Conservation (phyloP, 1,140 invertebrate genomes). For the Calosoma granatense region DNA sequence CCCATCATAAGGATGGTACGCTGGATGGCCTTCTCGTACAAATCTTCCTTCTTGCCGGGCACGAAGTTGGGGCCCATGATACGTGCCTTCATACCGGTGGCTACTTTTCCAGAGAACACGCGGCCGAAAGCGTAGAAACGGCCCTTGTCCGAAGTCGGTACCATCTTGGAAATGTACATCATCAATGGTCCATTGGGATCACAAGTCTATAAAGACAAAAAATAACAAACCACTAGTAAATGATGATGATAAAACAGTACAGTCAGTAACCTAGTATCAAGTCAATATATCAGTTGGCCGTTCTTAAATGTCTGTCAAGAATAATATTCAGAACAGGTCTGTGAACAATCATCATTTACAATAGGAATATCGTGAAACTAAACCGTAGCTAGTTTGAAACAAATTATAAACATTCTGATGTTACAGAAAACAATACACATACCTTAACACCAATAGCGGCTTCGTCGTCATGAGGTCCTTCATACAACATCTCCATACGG, state of each 20-base stretch:
- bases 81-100: conserved; percentile 90
- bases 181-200: conserved; percentile 95
- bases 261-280: neutral
- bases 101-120: conserved; percentile 95
- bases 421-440: too few species aligned
- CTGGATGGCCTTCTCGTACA: conserved; percentile 98
- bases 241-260: too few species aligned
- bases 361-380: neutral
- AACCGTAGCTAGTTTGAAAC: neutral
- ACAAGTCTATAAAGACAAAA: conserved; percentile 59
- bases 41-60: conserved; percentile 97
- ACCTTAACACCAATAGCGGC: conserved; percentile 82
- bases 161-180: conserved; percentile 99
- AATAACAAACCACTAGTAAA: too few species aligned
- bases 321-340: conserved; percentile 39
- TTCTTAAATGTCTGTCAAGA: too few species aligned
- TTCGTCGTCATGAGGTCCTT: conserved; percentile 95
- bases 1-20: conserved; percentile 99
- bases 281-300: too few species aligned
- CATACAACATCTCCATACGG: conserved; percentile 98
- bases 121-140: conserved; percentile 99
- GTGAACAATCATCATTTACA: conserved; percentile 34
- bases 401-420: too few species aligned
- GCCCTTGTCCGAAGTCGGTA: conserved; percentile 98
- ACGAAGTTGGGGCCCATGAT: conserved; percentile 98